These are phyloP conservation scores for Parotocinclus haroldoi DNA, from an alignment of 2,797 vertebrate genomes.

Conservation along the genomic window DNA sequence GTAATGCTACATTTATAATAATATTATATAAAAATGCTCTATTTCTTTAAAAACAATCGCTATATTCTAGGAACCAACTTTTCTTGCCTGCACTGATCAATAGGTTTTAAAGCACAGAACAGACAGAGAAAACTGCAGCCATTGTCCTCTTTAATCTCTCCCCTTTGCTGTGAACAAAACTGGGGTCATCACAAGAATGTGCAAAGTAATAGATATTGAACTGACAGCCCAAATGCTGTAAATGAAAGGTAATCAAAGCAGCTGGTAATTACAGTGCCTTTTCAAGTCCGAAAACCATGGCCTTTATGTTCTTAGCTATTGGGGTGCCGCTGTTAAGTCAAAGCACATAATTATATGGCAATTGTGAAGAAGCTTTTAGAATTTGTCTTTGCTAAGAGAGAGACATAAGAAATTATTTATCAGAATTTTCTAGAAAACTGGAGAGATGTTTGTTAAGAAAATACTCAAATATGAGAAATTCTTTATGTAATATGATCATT, in stretches of 20 bases:
- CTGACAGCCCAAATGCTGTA: slow-evolving; percentile 49
- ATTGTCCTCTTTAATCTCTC: slow-evolving; percentile 48
- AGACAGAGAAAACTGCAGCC: slow-evolving; percentile 35
- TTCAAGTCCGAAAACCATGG: slow-evolving; percentile 53
- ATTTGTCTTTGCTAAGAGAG: slow-evolving; percentile 51
- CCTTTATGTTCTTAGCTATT: slow-evolving; percentile 61
- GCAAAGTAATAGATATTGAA: slow-evolving; percentile 73
- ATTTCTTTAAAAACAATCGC: background rate
- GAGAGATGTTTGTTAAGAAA: slow-evolving; percentile 3
- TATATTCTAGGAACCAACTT: slow-evolving; percentile 1
- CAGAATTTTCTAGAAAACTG: slow-evolving; percentile 19
- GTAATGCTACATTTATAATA: too few relatives aligned
- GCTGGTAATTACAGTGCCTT: slow-evolving; percentile 68
- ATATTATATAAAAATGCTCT: too few relatives aligned
- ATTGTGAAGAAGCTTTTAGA: slow-evolving; percentile 48
- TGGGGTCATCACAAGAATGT: slow-evolving; percentile 60
- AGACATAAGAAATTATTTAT: slow-evolving; percentile 33
- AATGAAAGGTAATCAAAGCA: slow-evolving; percentile 69
- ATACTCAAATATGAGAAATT: background rate
- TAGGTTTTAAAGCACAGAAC: slow-evolving; percentile 31
- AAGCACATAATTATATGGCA: slow-evolving; percentile 59
- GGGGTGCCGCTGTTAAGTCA: slow-evolving; percentile 35
- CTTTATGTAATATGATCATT: background rate
- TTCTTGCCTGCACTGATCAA: slow-evolving; percentile 30
- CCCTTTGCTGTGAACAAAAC: slow-evolving; percentile 50